Evolutionary conservation across 2,888 invertebrate species (phyloP).

Genomic region (Cephus runcator): DNA sequence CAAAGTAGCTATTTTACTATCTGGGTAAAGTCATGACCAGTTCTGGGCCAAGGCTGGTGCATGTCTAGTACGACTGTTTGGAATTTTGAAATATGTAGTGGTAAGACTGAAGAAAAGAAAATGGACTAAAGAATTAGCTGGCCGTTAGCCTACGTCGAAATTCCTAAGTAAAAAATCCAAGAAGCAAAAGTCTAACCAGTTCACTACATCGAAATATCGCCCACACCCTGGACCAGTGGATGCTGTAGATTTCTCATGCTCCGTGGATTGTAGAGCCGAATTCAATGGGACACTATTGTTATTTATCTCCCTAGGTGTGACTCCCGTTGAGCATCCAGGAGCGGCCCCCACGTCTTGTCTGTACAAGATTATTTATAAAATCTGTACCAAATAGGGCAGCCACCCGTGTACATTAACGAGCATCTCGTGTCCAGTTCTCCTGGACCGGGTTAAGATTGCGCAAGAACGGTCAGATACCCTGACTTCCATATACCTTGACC

Average conservation of each 20-base stretch:
- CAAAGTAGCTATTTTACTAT: not conserved
- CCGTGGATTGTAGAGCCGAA: constrained; percentile 27
- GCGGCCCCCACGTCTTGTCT: constrained; percentile 30
- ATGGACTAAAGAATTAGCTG: constrained; percentile 28
- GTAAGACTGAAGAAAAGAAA: not conserved
- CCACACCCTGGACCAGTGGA: constrained; percentile 27
- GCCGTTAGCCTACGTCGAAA: constrained; percentile 19
- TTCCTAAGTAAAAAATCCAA: not conserved
- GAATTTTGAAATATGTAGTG: constrained; percentile 12
- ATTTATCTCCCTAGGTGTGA: constrained; percentile 46
- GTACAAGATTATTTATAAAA: constrained; percentile 42
- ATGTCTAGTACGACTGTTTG: not conserved
- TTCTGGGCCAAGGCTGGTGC: not conserved
- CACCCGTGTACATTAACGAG: constrained; percentile 36
- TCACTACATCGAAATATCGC: constrained; percentile 11
- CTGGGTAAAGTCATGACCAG: not conserved
- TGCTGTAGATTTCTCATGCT: not conserved
- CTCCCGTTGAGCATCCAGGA: constrained; percentile 29
- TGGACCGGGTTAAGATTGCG: not conserved
- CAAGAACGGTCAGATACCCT: not conserved
- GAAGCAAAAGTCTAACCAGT: not conserved
- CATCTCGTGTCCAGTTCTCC: not conserved
- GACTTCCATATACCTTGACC: not conserved
- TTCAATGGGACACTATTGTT: constrained; percentile 47
- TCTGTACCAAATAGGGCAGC: constrained; percentile 35